Evolutionary conservation across 2,113 vertebrate genomes (phyloP).

Genomic region (Oryzias melastigma): DNA sequence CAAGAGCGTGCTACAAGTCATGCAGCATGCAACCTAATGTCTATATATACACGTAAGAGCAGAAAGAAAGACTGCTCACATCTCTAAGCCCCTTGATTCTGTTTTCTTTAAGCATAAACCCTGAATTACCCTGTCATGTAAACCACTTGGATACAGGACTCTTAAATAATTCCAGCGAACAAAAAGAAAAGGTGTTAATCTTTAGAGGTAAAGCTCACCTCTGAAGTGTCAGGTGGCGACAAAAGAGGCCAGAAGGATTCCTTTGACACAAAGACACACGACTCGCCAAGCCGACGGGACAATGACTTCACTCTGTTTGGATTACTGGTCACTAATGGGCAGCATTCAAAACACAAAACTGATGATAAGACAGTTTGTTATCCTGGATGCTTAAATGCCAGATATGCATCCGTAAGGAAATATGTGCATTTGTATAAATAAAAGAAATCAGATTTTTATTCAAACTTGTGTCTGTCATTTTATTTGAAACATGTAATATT

Average conservation of each 20-base stretch:
- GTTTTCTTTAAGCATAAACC: not conserved
- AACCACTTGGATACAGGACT: not conserved
- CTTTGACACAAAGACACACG: conserved; percentile 7
- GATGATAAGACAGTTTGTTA: no score
- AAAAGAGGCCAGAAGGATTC: conserved; percentile 21
- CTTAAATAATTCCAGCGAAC: no score
- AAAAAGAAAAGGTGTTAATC: not conserved
- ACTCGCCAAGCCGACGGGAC: conserved; percentile 44
- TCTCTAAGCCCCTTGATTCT: not conserved
- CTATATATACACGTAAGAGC: not conserved
- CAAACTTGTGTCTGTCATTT: no score
- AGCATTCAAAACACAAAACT: not conserved
- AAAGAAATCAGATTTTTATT: no score
- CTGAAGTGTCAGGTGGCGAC: conserved; percentile 1
- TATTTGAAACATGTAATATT: no score
- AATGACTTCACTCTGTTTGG: conserved; percentile 31
- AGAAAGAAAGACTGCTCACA: not conserved
- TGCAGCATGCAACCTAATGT: not conserved
- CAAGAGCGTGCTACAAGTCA: conserved; percentile 26
- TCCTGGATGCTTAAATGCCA: no score
- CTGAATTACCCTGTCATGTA: not conserved
- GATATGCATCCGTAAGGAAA: no score
- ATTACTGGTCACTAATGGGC: conserved; percentile 33
- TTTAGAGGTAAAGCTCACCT: not conserved
- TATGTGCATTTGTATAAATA: no score